Conservation (phyloP, 2,797 vertebrate species). For the Myotis myotis region DNA sequence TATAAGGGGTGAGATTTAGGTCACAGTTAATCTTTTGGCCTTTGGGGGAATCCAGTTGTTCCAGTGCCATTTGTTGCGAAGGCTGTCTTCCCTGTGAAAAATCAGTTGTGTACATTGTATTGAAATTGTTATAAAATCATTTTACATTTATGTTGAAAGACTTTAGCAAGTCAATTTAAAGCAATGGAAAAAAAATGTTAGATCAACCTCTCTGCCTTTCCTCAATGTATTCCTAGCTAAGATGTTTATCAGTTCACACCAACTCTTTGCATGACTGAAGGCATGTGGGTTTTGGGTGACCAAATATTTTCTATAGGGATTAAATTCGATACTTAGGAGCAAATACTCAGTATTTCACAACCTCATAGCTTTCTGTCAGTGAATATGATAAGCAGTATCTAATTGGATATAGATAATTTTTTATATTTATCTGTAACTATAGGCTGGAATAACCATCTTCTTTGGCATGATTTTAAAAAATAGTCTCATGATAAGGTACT, state of each 20-base stretch:
- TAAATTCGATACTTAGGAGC: neutral
- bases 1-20: neutral
- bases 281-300: neutral
- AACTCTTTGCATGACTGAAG: slow-evolving; percentile 25
- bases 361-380: neutral
- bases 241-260: neutral
- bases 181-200: neutral
- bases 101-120: neutral
- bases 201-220: neutral
- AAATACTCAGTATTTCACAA: slow-evolving; percentile 23
- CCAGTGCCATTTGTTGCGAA: neutral
- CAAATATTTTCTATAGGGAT: slow-evolving; percentile 22
- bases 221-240: neutral
- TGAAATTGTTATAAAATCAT: neutral
- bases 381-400: neutral
- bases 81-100: neutral
- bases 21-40: neutral
- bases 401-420: neutral
- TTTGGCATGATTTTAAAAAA: neutral
- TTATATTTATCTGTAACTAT: slow-evolving; percentile 14
- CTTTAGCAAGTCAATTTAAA: slow-evolving; percentile 32
- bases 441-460: neutral
- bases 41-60: neutral
- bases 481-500: neutral
- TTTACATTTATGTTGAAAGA: slow-evolving; percentile 36